Percentiles rank a stretch among this genome's conserved stretches.
Evolutionary conservation across 1,140 invertebrate genomes (phyloP).

Genomic region (Atta colombica): DNA sequence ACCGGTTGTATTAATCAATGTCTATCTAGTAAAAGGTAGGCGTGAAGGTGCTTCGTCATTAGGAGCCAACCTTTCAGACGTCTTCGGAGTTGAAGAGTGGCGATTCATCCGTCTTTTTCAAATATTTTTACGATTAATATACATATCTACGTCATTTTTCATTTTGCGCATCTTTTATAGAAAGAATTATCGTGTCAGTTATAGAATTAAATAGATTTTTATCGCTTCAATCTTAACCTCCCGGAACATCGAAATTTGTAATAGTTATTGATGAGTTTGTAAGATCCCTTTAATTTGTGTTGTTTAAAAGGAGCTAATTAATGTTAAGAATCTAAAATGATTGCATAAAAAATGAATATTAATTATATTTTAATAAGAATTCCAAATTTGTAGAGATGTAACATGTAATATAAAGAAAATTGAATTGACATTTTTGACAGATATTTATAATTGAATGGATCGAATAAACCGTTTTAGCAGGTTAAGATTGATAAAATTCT

Average conservation of each 20-base stretch:
- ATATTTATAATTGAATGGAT: no score
- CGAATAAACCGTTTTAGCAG: no score
- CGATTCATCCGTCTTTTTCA: conserved; percentile 31
- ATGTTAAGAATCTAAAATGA: no score
- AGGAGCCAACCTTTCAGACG: conserved; percentile 31
- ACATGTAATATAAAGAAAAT: no score
- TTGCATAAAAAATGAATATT: no score
- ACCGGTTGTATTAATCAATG: conserved; percentile 76
- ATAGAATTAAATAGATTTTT: not conserved
- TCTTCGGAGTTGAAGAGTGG: conserved; percentile 5
- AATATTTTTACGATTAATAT: conserved; percentile 36
- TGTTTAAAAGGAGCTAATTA: no score
- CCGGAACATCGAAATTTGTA: no score
- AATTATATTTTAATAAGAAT: no score
- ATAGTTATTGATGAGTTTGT: no score
- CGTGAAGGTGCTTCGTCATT: conserved; percentile 77
- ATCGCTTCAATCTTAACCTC: not conserved
- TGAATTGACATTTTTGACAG: no score
- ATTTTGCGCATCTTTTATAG: not conserved
- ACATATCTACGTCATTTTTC: conserved; percentile 15
- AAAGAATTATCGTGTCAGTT: not conserved
- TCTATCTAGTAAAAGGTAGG: conserved; percentile 68
- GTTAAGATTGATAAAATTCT: not conserved
- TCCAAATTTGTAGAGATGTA: no score
- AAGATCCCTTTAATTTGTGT: no score